A percentile compares a stretch with the other conserved stretches of the same genome.
Evolutionary conservation across 2,797 vertebrate genomes (phyloP).

Genomic region (Triplophysa yarkandensis): DNA sequence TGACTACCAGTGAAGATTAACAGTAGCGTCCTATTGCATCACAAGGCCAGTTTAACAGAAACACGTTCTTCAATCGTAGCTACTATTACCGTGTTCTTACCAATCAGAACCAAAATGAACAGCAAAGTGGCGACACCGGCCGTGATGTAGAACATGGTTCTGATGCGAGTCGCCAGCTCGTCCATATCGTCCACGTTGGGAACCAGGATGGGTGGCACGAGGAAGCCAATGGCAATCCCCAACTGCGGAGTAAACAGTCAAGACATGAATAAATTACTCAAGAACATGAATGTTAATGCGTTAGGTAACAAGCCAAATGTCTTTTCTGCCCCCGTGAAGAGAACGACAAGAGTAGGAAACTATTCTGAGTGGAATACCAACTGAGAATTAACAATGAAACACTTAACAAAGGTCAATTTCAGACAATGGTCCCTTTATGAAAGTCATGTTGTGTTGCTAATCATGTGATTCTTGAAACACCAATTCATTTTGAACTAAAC

Average conservation of each 20-base stretch:
- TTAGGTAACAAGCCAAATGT: neutral
- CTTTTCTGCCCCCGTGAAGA: neutral
- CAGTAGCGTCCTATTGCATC: too few species aligned
- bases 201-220: constrained; percentile 94
- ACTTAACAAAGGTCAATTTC: neutral
- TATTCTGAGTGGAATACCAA: neutral
- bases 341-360: neutral
- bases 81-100: constrained; percentile 74
- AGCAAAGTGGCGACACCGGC: constrained; percentile 88
- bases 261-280: neutral
- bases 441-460: neutral
- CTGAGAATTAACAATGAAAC: neutral
- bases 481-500: neutral
- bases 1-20: too few species aligned
- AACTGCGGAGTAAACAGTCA: constrained; percentile 71
- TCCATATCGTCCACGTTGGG: constrained; percentile 84
- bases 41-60: neutral
- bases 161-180: constrained; percentile 85
- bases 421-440: neutral
- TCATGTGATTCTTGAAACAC: neutral
- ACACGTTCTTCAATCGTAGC: neutral
- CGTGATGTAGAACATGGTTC: constrained; percentile 92
- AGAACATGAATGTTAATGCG: neutral
- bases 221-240: constrained; percentile 92
- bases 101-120: constrained; percentile 88